These are phyloP conservation scores for Synergus laeviventris DNA, from an alignment of 2,888 invertebrate species.

Conservation along the genomic window DNA sequence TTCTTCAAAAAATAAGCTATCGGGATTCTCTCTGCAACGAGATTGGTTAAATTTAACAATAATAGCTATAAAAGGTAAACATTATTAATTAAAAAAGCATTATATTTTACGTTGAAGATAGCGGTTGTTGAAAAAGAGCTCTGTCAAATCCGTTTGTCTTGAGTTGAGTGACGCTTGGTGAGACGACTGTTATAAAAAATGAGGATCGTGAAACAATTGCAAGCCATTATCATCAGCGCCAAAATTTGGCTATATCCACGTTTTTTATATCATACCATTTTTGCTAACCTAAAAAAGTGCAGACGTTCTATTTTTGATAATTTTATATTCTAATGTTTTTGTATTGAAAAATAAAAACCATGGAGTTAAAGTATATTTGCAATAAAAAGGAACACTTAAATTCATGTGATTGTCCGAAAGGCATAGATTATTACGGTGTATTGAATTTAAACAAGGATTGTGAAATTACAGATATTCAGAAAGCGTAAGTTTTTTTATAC, in stretches of 20 bases:
- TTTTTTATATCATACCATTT: slow-evolving; percentile 18
- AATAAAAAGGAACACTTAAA: slow-evolving; percentile 38
- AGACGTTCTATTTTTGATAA: not conserved
- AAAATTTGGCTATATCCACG: not conserved
- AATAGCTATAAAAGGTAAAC: not conserved
- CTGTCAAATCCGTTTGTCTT: slow-evolving; percentile 42
- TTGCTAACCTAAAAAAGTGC: slow-evolving; percentile 23
- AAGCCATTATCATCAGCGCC: slow-evolving; percentile 6
- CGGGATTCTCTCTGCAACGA: not conserved
- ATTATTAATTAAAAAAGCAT: slow-evolving; percentile 44
- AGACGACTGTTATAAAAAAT: slow-evolving; percentile 26
- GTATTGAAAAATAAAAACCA: not conserved
- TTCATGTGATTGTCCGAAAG: slow-evolving; percentile 59
- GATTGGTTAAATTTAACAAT: slow-evolving; percentile 14
- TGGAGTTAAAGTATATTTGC: not conserved
- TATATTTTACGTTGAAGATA: slow-evolving; percentile 48
- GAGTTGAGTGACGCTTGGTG: slow-evolving; percentile 8
- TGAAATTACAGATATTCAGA: slow-evolving; percentile 83
- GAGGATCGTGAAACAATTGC: slow-evolving; percentile 32
- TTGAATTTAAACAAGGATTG: slow-evolving; percentile 83
- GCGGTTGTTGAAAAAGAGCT: slow-evolving; percentile 55
- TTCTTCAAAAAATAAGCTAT: slow-evolving; percentile 7
- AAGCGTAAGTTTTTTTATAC: slow-evolving; percentile 77
- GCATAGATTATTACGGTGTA: slow-evolving; percentile 88
- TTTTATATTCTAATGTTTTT: not conserved